Evolutionary conservation across 2,797 vertebrate species (phyloP).

Genomic region (Zenarchopterus dispar): DNA sequence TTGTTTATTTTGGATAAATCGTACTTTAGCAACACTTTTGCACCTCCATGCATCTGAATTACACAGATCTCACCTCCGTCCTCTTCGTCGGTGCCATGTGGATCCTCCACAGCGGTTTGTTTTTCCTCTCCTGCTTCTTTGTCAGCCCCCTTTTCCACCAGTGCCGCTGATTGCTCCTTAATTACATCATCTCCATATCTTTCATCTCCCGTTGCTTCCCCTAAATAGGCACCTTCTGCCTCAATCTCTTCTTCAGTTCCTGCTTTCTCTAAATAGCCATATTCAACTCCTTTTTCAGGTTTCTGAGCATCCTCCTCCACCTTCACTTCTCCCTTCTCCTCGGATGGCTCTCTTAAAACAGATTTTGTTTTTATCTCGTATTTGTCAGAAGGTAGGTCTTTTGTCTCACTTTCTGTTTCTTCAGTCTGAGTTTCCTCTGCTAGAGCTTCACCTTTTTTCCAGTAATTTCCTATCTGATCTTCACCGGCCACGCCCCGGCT

Average conservation of each 20-base stretch:
- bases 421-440: constrained; percentile 28
- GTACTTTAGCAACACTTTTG: background rate
- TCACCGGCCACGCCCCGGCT: constrained; percentile 4
- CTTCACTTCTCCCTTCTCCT: constrained; percentile 42
- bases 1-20: background rate
- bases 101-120: constrained; percentile 27
- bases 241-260: constrained; percentile 27
- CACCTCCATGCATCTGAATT: background rate
- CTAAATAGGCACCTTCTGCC: constrained; percentile 11
- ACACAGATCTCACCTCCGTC: constrained; percentile 64
- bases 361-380: constrained; percentile 46
- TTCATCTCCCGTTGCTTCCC: constrained; percentile 26
- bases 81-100: constrained; percentile 29
- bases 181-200: constrained; percentile 15
- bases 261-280: constrained; percentile 41
- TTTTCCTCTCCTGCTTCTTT: constrained; percentile 43
- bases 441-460: constrained; percentile 8
- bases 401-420: constrained; percentile 24
- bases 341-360: constrained; percentile 27
- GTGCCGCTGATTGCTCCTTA: constrained; percentile 31
- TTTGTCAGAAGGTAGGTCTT: constrained; percentile 23
- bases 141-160: constrained; percentile 31
- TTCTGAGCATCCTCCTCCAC: constrained; percentile 20
- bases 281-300: constrained; percentile 28
- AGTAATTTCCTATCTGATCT: constrained; percentile 19